phyloP scores from a whole-genome alignment of 2,888 invertebrate species.

The Acrobeloides nanus region DNA sequence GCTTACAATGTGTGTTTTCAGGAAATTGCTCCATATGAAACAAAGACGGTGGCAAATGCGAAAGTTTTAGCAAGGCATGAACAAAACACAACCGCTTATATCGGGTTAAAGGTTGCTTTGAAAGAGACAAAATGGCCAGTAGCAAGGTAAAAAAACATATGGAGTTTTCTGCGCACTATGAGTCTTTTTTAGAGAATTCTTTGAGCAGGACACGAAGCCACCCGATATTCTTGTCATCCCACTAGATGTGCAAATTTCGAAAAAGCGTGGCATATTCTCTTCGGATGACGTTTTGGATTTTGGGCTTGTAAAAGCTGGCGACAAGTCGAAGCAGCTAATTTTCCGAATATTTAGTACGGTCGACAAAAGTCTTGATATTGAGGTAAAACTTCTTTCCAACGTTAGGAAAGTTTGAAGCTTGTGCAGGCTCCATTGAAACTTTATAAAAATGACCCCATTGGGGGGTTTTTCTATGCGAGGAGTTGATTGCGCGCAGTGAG shows the following conservation, averaged over 20 bases:
- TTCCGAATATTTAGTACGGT: constrained; percentile 64
- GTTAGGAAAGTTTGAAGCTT: constrained; percentile 10
- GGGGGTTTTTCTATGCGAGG: no score
- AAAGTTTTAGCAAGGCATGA: constrained; percentile 62
- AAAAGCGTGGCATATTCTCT: constrained; percentile 67
- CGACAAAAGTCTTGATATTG: constrained; percentile 65
- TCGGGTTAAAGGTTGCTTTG: constrained; percentile 24
- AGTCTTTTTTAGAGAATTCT: constrained; percentile 4
- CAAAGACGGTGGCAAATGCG: constrained; percentile 78
- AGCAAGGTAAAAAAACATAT: neutral
- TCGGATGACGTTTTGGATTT: constrained; percentile 74
- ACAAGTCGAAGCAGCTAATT: constrained; percentile 63
- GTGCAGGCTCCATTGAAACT: no score
- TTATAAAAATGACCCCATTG: no score
- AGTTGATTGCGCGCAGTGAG: no score
- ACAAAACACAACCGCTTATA: constrained; percentile 38
- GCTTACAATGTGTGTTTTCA: no score
- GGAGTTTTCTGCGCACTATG: neutral
- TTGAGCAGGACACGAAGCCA: neutral
- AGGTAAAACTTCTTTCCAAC: constrained; percentile 57
- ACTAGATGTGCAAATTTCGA: constrained; percentile 28
- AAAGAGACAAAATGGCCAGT: constrained; percentile 2
- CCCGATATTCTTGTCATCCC: constrained; percentile 9
- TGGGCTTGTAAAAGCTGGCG: constrained; percentile 69
- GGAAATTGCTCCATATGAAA: constrained; percentile 77